Conservation (phyloP, 2,888 invertebrate species). For the Caenorhabditis zanzibari region DNA sequence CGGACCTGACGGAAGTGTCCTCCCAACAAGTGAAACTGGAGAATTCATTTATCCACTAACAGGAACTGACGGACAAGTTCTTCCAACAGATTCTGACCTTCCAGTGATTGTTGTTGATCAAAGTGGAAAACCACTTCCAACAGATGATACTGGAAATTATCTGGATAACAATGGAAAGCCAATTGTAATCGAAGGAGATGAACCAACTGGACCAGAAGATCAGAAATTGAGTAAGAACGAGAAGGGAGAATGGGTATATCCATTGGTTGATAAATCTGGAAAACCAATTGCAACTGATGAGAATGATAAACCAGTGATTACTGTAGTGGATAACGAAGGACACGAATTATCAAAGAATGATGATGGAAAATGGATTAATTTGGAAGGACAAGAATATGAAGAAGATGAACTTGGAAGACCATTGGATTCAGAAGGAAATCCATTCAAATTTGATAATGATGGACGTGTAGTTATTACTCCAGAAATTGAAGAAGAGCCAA, state of each 20-base stretch:
- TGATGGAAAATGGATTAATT: constrained; percentile 67
- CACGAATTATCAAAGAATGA: constrained; percentile 60
- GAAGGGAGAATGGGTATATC: constrained; percentile 64
- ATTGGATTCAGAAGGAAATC: constrained; percentile 58
- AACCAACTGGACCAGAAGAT: constrained; percentile 50
- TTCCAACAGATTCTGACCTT: constrained; percentile 31
- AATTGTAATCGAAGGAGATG: constrained; percentile 46
- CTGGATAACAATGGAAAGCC: constrained; percentile 59
- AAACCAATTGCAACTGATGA: constrained; percentile 64
- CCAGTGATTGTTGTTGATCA: constrained; percentile 70
- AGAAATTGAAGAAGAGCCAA: constrained; percentile 48
- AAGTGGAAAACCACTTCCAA: constrained; percentile 67
- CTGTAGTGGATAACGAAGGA: constrained; percentile 69
- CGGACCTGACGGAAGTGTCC: constrained; percentile 53
- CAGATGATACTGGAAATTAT: constrained; percentile 57
- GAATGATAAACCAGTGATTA: constrained; percentile 65
- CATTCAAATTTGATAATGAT: constrained; percentile 60
- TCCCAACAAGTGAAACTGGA: constrained; percentile 66
- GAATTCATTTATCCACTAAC: constrained; percentile 71
- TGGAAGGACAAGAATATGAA: constrained; percentile 65
- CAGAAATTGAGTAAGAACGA: constrained; percentile 54
- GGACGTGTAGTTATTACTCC: constrained; percentile 63
- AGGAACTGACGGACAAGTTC: constrained; percentile 58
- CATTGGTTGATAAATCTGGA: constrained; percentile 73
- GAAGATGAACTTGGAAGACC: constrained; percentile 71